Evolutionary conservation across 2,113 vertebrate genomes (phyloP), one percentile per base, ranked within the genome.

Genomic region (Dicentrarchus labrax): DNA sequence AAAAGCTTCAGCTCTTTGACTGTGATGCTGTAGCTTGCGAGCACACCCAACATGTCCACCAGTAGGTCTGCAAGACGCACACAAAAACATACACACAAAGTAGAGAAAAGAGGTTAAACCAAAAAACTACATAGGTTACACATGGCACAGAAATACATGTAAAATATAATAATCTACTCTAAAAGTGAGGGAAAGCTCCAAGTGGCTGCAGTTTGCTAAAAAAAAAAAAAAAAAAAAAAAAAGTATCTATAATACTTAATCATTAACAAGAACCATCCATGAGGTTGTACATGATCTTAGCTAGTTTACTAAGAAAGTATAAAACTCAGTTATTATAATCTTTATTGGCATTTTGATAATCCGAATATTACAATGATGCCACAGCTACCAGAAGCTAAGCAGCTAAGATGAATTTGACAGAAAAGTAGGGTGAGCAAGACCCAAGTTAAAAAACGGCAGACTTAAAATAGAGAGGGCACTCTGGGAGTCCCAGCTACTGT

Each of bases 1-100:
- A 98, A 98, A 6, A 99, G 94, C 94, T 99, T 99, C 54, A 99
- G 94, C 85, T 99, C 98, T 78, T 97, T 97, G 78, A 99, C 98
- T 0, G 97, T 99, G 95, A 99, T 95, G 95, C 97, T 99, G 93
- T 99, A 99, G 94, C 97, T 98, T 65, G 98, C 98, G 87, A 99
- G 89, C 70, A 99, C 98, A 19, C 98, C 97, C 91, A 99, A 89
- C 98, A 98, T 98, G 90, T 99, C 98, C 92, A 99, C 98, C 62
- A 99, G 89, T 82, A 99, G 95, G 95, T 99, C 98, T 99, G 93
- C 9, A 90, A 89, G 38, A 77, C 8, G 66, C 8, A 69, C 39
- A 73, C 4, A 67, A 8, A 30, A 30, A 30, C 30, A 30, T 30
- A 50, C 9, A 87, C 19, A 87, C 24, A 45, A 1, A n/a, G 2